Evolutionary conservation across 2,888 invertebrate genomes (phyloP), one percentile per base, ranked within the genome.

Genomic region (Ectropis crepuscularia): DNA sequence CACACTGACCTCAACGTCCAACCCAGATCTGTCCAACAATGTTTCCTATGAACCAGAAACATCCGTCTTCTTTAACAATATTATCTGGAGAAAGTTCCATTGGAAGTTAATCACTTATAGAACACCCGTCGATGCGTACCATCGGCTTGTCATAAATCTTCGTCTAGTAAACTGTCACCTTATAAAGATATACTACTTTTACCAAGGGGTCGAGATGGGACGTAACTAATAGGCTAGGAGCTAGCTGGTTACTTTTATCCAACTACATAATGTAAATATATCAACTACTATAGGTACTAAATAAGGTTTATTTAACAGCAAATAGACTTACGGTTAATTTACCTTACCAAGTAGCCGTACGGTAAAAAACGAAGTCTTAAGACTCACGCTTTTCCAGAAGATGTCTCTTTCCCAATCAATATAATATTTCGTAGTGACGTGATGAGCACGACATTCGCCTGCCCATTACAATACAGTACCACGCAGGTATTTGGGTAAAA

Each of bases 161-260:
- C 80, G 78, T 84, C 84, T 80, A 71, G 65, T 57, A 77, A 84
- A 79, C 78, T 82, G 84, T 79, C 82, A 78, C 76, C 75, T 80
- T 79, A 78, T 84, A 82, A 77, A 84, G 78, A 82, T 78, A 83
- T 78, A 85, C 76, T 77, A 75, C 74, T 74, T 78, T 80, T 79
- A 78, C 73, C 65, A 36, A 53, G 43, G 49, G 60, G 60, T 64
- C 57, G 57, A 57, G 47, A 55, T 64, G 64, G 47, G 55, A 53
- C 49, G 49, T 51, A 51, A 57, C 55, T 49, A 58, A 41, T 66
- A 63, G 66, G 39, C 50, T 10, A 43, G 51, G 50, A 65, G 58
- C 36, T 11, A 43, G 12, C 0, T 37, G 10, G 12, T 39, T 7
- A 8, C 16, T 50, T 45, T 11, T 36, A 45, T 10, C 10, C 9